These are phyloP conservation scores for Drosophila nannoptera DNA, from an alignment of 1,140 invertebrate species.

Conservation along the genomic window DNA sequence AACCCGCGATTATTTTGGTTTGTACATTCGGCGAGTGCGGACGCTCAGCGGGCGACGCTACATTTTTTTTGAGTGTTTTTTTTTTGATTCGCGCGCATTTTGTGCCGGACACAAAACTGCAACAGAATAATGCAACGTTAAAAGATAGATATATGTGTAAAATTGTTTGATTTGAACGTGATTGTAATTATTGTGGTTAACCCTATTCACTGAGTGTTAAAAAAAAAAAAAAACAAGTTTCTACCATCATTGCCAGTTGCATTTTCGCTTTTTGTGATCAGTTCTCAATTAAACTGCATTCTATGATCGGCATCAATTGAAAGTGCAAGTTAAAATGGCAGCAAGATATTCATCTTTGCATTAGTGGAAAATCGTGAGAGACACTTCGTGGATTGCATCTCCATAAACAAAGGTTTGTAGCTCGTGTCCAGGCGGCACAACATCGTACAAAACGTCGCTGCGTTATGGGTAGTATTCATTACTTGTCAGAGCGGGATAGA, in stretches of 20 bases:
- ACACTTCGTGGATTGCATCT: slow-evolving; percentile 14
- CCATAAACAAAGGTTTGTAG: slow-evolving; percentile 43
- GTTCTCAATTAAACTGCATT: slow-evolving; percentile 39
- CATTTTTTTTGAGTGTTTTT: slow-evolving; percentile 4
- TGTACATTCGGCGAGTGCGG: neutral
- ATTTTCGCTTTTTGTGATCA: slow-evolving; percentile 17
- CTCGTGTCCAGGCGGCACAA: neutral
- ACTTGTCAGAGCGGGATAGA: slow-evolving; percentile 2
- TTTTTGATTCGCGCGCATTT: slow-evolving; percentile 45
- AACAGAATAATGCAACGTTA: slow-evolving; percentile 33
- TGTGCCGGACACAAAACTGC: slow-evolving; percentile 42
- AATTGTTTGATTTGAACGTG: neutral
- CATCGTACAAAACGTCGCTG: neutral
- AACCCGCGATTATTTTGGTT: slow-evolving; percentile 3
- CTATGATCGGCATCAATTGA: slow-evolving; percentile 41
- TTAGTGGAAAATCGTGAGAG: slow-evolving; percentile 29
- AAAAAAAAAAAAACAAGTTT: neutral
- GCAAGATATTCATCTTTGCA: slow-evolving; percentile 1
- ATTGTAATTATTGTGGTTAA: no score
- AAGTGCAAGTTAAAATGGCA: slow-evolving; percentile 38
- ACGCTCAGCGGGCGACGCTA: slow-evolving; percentile 9
- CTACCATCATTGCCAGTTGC: slow-evolving; percentile 2
- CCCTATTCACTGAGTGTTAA: neutral
- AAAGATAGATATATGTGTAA: slow-evolving; percentile 3
- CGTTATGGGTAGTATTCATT: slow-evolving; percentile 25